Percentiles rank a stretch among this genome's conserved stretches.
These are phyloP conservation scores for Pseudomyrmex flavicornis DNA, from an alignment of 1,140 invertebrate genomes.

Conservation along the genomic window DNA sequence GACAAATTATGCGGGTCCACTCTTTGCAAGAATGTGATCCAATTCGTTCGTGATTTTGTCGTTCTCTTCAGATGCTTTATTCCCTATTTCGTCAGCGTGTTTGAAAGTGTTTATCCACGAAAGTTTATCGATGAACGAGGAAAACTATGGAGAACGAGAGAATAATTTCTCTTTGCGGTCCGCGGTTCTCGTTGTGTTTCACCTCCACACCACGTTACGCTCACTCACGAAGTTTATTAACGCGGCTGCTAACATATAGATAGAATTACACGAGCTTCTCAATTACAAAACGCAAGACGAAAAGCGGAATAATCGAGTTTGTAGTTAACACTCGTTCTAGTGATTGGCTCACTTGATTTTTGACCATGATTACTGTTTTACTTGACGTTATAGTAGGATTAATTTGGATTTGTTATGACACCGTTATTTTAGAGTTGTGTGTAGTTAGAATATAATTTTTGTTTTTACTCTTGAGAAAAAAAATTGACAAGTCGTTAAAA, in stretches of 20 bases:
- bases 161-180: constrained; percentile 30
- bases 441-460: no score
- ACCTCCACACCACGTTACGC: constrained; percentile 10
- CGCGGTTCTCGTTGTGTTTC: background rate
- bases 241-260: constrained; percentile 15
- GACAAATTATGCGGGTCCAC: background rate
- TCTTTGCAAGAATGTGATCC: background rate
- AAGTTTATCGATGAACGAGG: constrained; percentile 34
- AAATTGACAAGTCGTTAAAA: no score
- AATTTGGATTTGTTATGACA: no score
- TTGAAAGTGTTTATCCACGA: constrained; percentile 27
- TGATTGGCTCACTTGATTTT: no score
- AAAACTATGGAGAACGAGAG: constrained; percentile 16
- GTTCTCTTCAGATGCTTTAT: background rate
- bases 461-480: no score
- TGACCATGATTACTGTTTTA: no score
- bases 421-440: no score
- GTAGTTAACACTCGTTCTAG: no score
- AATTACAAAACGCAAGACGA: constrained; percentile 20
- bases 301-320: background rate
- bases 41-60: constrained; percentile 39
- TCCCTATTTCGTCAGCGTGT: constrained; percentile 16
- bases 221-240: constrained; percentile 38
- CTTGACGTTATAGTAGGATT: no score
- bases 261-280: constrained; percentile 28